Evolutionary conservation across 2,797 vertebrate species (phyloP).

Genomic region (Myiotriccus ornatus): DNA sequence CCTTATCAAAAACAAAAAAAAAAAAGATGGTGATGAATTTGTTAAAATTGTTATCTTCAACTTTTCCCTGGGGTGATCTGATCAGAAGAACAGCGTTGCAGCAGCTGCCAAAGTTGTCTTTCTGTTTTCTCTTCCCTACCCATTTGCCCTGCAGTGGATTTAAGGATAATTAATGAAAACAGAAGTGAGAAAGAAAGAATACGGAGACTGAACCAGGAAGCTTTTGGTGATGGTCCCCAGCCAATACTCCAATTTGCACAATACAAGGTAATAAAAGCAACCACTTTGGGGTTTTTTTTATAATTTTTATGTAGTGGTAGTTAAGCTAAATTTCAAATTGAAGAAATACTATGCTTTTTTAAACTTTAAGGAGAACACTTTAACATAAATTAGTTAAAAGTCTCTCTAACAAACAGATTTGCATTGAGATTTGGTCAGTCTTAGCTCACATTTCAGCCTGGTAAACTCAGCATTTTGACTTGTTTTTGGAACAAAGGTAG

Average conservation of each 20-base stretch:
- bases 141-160: constrained; percentile 68
- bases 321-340: background rate
- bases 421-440: too few species aligned
- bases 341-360: background rate
- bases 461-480: too few species aligned
- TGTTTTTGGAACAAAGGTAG: too few species aligned
- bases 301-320: background rate
- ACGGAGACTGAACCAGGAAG: constrained; percentile 77
- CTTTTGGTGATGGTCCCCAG: constrained; percentile 81
- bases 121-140: background rate
- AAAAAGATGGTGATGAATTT: background rate
- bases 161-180: constrained; percentile 82
- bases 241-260: constrained; percentile 87
- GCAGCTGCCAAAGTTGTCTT: background rate
- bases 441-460: too few species aligned
- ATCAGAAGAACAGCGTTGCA: background rate
- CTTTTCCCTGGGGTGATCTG: background rate
- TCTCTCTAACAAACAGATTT: background rate
- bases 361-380: background rate
- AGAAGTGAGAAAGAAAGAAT: constrained; percentile 72
- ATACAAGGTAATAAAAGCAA: constrained; percentile 71
- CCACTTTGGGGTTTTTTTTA: background rate
- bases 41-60: background rate
- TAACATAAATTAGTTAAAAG: background rate
- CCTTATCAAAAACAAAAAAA: background rate